Evolutionary conservation across 2,888 invertebrate species (phyloP).

Genomic region (Xestia sexstrigata): DNA sequence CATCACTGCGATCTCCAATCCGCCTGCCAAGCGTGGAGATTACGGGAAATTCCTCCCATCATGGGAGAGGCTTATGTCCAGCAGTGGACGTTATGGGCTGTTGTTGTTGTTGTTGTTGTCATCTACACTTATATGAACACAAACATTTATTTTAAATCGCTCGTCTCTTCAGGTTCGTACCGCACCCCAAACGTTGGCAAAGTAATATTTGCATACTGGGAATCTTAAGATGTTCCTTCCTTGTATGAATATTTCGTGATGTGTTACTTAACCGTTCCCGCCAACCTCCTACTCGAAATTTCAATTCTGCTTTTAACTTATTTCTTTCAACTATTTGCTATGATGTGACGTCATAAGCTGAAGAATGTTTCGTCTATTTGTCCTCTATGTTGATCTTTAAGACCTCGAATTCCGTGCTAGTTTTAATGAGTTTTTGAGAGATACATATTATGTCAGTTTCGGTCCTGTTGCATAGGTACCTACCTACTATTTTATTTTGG

Average conservation of each 20-base stretch:
- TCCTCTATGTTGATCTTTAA: constrained; percentile 12
- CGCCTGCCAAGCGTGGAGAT: no score
- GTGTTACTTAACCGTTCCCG: constrained; percentile 60
- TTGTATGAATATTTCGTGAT: constrained; percentile 68
- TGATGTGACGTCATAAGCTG: constrained; percentile 26
- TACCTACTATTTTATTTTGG: neutral
- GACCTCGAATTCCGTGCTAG: neutral
- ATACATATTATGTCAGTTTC: neutral
- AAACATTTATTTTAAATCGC: neutral
- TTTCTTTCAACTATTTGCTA: constrained; percentile 54
- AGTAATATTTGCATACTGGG: constrained; percentile 69
- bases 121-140: no score
- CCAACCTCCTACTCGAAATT: constrained; percentile 49
- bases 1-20: no score
- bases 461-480: neutral
- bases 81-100: no score
- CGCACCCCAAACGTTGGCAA: constrained; percentile 60
- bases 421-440: constrained; percentile 23
- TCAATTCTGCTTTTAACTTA: constrained; percentile 50
- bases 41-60: no score
- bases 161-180: constrained; percentile 11
- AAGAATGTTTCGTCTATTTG: constrained; percentile 29
- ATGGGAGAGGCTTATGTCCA: no score
- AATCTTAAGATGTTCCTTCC: constrained; percentile 68
- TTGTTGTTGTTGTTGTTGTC: no score